Percentiles rank a stretch among this genome's conserved stretches.
Conservation (phyloP, 2,888 invertebrate species). For the Chymomyza fuscimana region DNA sequence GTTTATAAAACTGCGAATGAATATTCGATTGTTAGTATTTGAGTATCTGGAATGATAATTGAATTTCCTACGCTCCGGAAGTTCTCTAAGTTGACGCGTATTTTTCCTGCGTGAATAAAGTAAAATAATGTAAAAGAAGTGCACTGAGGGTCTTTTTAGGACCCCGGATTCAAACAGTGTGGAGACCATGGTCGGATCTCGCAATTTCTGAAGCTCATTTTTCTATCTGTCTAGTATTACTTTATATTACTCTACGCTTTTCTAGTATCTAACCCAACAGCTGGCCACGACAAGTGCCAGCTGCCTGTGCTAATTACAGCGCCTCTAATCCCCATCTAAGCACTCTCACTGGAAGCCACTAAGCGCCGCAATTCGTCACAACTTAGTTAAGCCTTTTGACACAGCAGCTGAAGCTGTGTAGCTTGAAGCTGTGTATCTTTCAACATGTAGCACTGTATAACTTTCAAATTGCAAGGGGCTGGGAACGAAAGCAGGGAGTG, state of each 20-base stretch:
- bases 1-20: background rate
- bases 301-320: background rate
- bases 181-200: too few relatives aligned
- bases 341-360: constrained; percentile 9
- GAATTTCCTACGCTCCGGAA: too few relatives aligned
- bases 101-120: too few relatives aligned
- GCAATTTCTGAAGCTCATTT: too few relatives aligned
- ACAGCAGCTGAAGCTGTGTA: background rate
- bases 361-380: constrained; percentile 48
- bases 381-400: constrained; percentile 48
- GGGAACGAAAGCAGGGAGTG: background rate
- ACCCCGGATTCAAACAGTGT: too few relatives aligned
- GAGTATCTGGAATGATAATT: too few relatives aligned
- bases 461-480: background rate
- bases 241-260: too few relatives aligned
- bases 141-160: too few relatives aligned
- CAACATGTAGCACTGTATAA: background rate
- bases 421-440: background rate
- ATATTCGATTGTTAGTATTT: too few relatives aligned
- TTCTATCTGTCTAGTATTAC: too few relatives aligned
- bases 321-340: background rate
- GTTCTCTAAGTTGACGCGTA: too few relatives aligned
- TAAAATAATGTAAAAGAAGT: too few relatives aligned
- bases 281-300: background rate
- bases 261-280: background rate